A percentile compares a stretch with the other conserved stretches of the same genome.
phyloP scores from a whole-genome alignment of 2,888 invertebrate species.

The Drosophila suboccidentalis region DNA sequence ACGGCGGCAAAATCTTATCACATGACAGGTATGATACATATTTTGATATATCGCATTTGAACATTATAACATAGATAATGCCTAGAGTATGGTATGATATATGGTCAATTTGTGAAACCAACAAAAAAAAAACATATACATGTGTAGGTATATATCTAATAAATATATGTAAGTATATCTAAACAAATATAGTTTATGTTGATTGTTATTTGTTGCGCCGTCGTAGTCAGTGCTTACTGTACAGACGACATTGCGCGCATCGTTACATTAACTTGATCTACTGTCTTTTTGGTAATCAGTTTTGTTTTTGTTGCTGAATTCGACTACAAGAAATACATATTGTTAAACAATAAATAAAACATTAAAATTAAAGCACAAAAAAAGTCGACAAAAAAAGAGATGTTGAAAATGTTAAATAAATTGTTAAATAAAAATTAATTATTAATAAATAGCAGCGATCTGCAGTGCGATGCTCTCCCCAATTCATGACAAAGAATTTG shows the following conservation, averaged over 20 bases:
- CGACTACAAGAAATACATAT: slow-evolving; percentile 47
- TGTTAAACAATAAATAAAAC: slow-evolving; percentile 60
- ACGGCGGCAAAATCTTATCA: slow-evolving; percentile 58
- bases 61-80: slow-evolving; percentile 51
- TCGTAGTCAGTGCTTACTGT: slow-evolving; percentile 32
- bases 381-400: background rate
- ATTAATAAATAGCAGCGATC: slow-evolving; percentile 25
- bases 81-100: slow-evolving; percentile 43
- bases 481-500: slow-evolving; percentile 31
- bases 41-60: slow-evolving; percentile 43
- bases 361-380: slow-evolving; percentile 42
- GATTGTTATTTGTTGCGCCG: slow-evolving; percentile 7
- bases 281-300: slow-evolving; percentile 81
- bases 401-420: slow-evolving; percentile 1
- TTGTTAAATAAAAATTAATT: slow-evolving; percentile 10
- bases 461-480: slow-evolving; percentile 2
- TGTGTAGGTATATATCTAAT: slow-evolving; percentile 6
- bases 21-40: slow-evolving; percentile 49
- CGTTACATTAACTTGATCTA: slow-evolving; percentile 63
- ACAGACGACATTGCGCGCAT: slow-evolving; percentile 12
- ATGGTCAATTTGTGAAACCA: slow-evolving; percentile 28
- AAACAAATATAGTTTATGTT: slow-evolving; percentile 6
- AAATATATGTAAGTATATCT: slow-evolving; percentile 13
- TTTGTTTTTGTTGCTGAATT: slow-evolving; percentile 53
- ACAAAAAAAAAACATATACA: slow-evolving; percentile 19